Evolutionary conservation across 2,113 vertebrate species (phyloP).

Genomic region (Corythoichthys intestinalis): DNA sequence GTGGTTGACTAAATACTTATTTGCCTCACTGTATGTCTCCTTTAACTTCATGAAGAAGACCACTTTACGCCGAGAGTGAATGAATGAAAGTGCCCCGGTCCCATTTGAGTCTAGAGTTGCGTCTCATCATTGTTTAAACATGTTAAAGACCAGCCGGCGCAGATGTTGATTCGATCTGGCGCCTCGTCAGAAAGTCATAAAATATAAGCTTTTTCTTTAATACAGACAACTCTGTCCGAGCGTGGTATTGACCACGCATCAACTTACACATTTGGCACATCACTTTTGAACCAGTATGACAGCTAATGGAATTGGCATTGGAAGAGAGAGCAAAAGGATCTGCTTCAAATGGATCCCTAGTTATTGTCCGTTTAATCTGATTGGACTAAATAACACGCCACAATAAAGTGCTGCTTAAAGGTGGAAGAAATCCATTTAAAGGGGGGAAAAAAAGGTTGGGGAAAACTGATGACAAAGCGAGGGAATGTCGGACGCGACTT

Average conservation of each 20-base stretch:
- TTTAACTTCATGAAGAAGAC: conserved; percentile 63
- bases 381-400: conserved; percentile 75
- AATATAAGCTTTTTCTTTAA: conserved; percentile 72
- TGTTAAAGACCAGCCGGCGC: conserved; percentile 64
- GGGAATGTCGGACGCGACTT: conserved; percentile 67
- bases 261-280: conserved; percentile 69
- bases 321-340: conserved; percentile 63
- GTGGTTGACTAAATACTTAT: no score
- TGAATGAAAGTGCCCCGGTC: conserved; percentile 59
- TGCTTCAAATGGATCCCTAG: conserved; percentile 73
- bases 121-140: conserved; percentile 71
- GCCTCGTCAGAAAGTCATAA: conserved; percentile 62
- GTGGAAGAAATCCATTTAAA: conserved; percentile 68
- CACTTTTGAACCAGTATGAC: conserved; percentile 58
- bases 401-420: conserved; percentile 80
- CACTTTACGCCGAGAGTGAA: conserved; percentile 61
- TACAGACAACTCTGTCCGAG: conserved; percentile 52
- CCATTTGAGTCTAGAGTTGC: conserved; percentile 75
- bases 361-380: conserved; percentile 71
- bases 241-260: conserved; percentile 67
- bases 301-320: conserved; percentile 71
- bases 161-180: conserved; percentile 73
- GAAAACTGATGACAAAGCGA: conserved; percentile 68
- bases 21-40: no score
- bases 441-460: conserved; percentile 18